These are phyloP conservation scores for Cyrtonyx montezumae DNA, from an alignment of 2,113 vertebrate genomes.

Conservation along the genomic window DNA sequence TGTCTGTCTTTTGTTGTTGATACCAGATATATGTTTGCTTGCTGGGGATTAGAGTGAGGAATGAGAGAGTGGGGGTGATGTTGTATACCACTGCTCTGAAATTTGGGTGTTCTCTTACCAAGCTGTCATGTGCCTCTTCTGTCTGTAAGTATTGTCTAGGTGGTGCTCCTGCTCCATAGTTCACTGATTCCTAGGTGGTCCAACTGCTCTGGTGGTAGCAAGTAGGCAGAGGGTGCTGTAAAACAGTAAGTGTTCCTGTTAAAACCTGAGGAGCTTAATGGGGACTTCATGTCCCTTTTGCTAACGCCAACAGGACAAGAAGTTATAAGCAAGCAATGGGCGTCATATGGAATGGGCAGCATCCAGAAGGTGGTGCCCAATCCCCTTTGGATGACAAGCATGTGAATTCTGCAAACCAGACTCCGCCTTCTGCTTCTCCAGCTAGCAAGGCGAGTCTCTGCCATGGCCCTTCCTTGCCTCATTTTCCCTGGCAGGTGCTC, in stretches of 20 bases:
- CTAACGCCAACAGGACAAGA: slow-evolving; percentile 55
- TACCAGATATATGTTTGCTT: not conserved
- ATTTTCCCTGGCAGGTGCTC: not conserved
- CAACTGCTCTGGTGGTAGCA: fast-evolving
- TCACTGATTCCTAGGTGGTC: fast-evolving
- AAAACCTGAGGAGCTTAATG: fast-evolving
- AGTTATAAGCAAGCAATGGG: slow-evolving; percentile 72
- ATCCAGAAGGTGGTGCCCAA: not conserved
- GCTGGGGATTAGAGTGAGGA: not conserved
- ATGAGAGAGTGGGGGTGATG: fast-evolving
- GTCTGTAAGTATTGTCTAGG: fast-evolving
- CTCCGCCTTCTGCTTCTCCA: slow-evolving; percentile 75
- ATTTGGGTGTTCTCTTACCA: fast-evolving
- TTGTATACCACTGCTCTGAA: fast-evolving
- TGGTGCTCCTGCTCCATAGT: fast-evolving
- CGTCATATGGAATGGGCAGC: not conserved
- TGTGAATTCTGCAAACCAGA: slow-evolving; percentile 72
- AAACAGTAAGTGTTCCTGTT: not conserved
- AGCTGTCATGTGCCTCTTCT: fast-evolving
- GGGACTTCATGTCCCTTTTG: not conserved
- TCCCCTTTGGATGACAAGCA: slow-evolving; percentile 45
- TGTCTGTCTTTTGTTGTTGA: no score
- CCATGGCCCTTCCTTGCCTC: no score
- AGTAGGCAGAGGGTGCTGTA: not conserved
- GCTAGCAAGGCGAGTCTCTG: slow-evolving; percentile 81